phyloP scores from a whole-genome alignment of 2,888 invertebrate genomes.

The Elmis aenea region DNA sequence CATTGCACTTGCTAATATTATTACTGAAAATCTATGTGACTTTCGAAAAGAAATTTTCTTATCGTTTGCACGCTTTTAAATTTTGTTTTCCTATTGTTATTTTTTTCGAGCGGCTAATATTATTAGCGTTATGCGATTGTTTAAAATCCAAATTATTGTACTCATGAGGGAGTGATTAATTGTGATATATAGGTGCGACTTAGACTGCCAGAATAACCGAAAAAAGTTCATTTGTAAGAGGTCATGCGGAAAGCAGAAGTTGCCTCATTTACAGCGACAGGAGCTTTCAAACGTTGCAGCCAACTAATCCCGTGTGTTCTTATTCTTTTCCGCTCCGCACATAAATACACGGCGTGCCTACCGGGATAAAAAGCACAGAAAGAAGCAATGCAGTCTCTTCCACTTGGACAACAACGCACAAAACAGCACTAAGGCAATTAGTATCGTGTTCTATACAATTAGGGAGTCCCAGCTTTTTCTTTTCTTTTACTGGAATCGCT shows the following conservation, averaged over 20 bases:
- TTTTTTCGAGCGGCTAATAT: too few relatives aligned
- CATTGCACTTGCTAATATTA: too few relatives aligned
- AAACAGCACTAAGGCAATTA: slow-evolving; percentile 46
- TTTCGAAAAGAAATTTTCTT: too few relatives aligned
- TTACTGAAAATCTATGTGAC: too few relatives aligned
- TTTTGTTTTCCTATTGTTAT: too few relatives aligned
- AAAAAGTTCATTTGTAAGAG: slow-evolving; percentile 47
- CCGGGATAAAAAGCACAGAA: slow-evolving; percentile 28
- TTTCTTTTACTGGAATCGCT: slow-evolving; percentile 17
- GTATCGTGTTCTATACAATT: slow-evolving; percentile 47
- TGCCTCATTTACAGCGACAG: slow-evolving; percentile 45
- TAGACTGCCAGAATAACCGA: slow-evolving; percentile 30
- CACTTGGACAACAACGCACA: slow-evolving; percentile 42
- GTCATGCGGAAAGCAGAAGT: slow-evolving; percentile 45
- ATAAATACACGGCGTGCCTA: slow-evolving; percentile 42
- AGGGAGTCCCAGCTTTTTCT: slow-evolving; percentile 38
- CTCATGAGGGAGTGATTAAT: slow-evolving; percentile 31
- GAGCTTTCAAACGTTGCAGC: slow-evolving; percentile 40
- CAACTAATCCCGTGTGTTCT: slow-evolving; percentile 44
- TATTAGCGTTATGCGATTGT: too few relatives aligned
- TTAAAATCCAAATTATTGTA: slow-evolving; percentile 21
- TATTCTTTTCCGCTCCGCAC: slow-evolving; percentile 43
- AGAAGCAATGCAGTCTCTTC: slow-evolving; percentile 34
- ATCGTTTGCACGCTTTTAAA: too few relatives aligned
- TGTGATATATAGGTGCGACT: slow-evolving; percentile 36